Evolutionary conservation across 2,797 vertebrate species (phyloP).

Genomic region (Thamnophis elegans): DNA sequence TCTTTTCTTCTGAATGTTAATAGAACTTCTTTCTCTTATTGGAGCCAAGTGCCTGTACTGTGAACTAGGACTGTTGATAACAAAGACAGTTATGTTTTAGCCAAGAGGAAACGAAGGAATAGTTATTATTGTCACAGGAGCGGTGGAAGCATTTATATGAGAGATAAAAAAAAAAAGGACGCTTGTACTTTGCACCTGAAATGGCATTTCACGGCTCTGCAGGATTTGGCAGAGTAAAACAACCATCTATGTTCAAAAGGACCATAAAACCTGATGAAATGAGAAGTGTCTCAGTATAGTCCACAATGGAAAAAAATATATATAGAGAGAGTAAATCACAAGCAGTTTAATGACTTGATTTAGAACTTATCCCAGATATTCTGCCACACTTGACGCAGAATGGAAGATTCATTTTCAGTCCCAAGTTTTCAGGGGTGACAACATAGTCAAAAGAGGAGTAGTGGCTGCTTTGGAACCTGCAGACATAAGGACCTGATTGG

Average conservation of each 20-base stretch:
- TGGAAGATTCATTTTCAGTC: background rate
- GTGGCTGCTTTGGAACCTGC: background rate
- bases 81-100: background rate
- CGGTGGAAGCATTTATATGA: background rate
- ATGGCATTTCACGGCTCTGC: background rate
- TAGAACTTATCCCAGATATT: background rate
- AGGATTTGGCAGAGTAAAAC: background rate
- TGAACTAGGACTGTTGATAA: background rate
- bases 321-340: background rate
- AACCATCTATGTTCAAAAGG: background rate
- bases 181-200: background rate
- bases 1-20: constrained; percentile 22
- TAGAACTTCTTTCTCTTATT: background rate
- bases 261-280: background rate
- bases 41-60: background rate
- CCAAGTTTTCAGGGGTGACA: background rate
- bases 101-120: constrained; percentile 15
- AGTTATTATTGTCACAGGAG: background rate
- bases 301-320: background rate
- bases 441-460: background rate
- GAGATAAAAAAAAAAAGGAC: background rate
- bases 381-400: background rate
- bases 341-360: background rate
- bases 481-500: background rate
- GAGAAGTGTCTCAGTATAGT: background rate